Conservation (phyloP, 2,888 invertebrate genomes). For the Cryptocephalus primarius region DNA sequence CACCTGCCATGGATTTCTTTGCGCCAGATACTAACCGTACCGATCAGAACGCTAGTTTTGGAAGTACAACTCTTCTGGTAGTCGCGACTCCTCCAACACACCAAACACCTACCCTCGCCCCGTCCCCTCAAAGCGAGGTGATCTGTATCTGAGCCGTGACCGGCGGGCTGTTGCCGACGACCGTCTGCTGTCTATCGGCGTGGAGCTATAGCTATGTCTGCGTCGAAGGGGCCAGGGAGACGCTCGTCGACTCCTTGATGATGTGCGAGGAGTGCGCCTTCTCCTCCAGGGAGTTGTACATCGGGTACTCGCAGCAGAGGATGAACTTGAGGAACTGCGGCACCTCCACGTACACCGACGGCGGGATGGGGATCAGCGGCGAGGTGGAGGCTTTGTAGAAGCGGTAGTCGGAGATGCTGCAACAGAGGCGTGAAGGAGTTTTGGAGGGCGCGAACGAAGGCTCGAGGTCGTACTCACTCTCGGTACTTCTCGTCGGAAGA, state of each 20-base stretch:
- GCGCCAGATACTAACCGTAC: no score
- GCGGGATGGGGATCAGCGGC: slow-evolving; percentile 80
- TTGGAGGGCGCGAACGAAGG: not conserved
- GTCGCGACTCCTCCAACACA: no score
- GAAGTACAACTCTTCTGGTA: no score
- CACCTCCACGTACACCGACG: slow-evolving; percentile 76
- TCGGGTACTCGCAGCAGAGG: slow-evolving; percentile 79
- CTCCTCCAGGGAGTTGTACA: slow-evolving; percentile 68
- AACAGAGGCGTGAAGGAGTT: slow-evolving; percentile 24
- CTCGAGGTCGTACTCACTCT: slow-evolving; percentile 48
- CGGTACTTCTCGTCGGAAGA: slow-evolving; percentile 81
- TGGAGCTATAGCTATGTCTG: slow-evolving; percentile 58
- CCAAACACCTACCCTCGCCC: no score
- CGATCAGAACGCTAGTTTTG: no score
- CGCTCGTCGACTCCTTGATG: slow-evolving; percentile 59
- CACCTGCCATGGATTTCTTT: no score
- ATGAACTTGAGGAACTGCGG: slow-evolving; percentile 73
- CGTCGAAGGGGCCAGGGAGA: slow-evolving; percentile 52
- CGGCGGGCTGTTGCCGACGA: slow-evolving; percentile 7
- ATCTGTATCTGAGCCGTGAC: slow-evolving; percentile 4
- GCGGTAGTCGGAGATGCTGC: slow-evolving; percentile 71
- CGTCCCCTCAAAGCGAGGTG: no score
- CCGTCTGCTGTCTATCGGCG: slow-evolving; percentile 27
- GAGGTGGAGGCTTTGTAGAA: slow-evolving; percentile 83
- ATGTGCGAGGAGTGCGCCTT: slow-evolving; percentile 44